Base-by-base conservation (phyloP, 2,888 invertebrate genomes). In the Tenthredo mesomela region DNA sequence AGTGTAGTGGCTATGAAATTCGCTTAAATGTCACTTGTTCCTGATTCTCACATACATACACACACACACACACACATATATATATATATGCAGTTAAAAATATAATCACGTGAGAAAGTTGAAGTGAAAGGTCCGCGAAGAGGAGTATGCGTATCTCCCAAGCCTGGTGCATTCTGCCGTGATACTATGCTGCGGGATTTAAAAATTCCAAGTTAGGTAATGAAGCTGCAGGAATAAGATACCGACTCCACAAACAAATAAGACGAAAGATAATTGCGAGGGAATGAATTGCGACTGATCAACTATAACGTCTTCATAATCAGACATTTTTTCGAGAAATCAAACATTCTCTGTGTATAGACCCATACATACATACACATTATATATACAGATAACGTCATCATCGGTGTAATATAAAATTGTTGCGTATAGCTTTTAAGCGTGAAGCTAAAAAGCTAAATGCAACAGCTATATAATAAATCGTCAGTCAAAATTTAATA, bases 71-170 rank as follows among this genome's bases (percentile, higher is more conserved):
- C n/a, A n/a, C n/a, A n/a, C n/a, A n/a, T n/a, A n/a, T n/a, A n/a
- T n/a, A n/a, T n/a, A 18, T 54, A n/a, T 43, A 73, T 73, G 40
- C 12, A 82, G 29, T 47, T 67, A 78, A 84, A 84, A 78, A 67
- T 78, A 54, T 47, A 65, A 75, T 47, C 77, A 84, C 84, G 77
- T 78, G 84, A 78, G 84, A 84, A 84, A 84, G 84, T 73, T 78
- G 47, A 84, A 84, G 84, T 84, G 84, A 84, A 84, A 84, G 84
- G 84, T 77, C 61, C 40, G 43, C 73, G 73, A 75, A 58, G 80
- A 80, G 61, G 80, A 80, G 80, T 58, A 50, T 6, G 47, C 47
- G 15, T 61, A 80, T 40, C 80, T 80, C 21, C 37, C 80, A 21
- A 33, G 50, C 40, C 61, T 40, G 58, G 21, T 80, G 21, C 61